Evolutionary conservation across 2,113 vertebrate species (phyloP), one percentile per base, ranked within the genome.

Genomic region (Onychostoma macrolepis): DNA sequence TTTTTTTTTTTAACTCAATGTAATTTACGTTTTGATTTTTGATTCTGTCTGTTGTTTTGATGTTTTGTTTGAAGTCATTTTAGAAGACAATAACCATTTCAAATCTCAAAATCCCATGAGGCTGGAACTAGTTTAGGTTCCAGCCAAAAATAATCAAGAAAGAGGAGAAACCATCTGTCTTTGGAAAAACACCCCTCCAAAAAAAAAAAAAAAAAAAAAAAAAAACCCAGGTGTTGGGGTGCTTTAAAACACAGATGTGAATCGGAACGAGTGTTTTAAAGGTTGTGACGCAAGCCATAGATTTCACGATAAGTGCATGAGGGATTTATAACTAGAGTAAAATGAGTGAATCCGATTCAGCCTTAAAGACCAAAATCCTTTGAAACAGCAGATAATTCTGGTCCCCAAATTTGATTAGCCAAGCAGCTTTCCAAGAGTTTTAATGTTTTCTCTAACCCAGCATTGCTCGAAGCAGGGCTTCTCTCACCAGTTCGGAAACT

Each of bases 151-250:
- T 48, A 76, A 45, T 43, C 50, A 79, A 56, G 53, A 30, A 8
- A 28, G 6, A 12, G 24, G 17, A 4, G 41, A 67, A 69, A 5
- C 61, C 80, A 69, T 17, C 61, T 67, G 61, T 38, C 26, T 83
- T 69, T 65, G 80, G 41, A 83, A 80, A 80, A 56, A 80, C 78
- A 56, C 50, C 79, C 17, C 79, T 19, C 56, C 8, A 48, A 17
- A 17, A 53, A 6, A 53, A 19, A 19, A 53, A 1, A 6, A 43
- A 43, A 43, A 15, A 50, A 48, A 48, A 48, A 56, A 21, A 21
- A 19, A 45, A 30, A 30, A 82, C 71, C 28, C 81, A 83, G 81
- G 81, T 83, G 65, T 69, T 19, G 36, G 30, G 65, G 15, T 1
- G 1, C 26, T 12, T 82, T 45, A 26, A 45, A 82, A 65, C 13